Evolutionary conservation across 2,888 invertebrate genomes (phyloP), one percentile per base, ranked within the genome.

Genomic region (Netelia inedita): DNA sequence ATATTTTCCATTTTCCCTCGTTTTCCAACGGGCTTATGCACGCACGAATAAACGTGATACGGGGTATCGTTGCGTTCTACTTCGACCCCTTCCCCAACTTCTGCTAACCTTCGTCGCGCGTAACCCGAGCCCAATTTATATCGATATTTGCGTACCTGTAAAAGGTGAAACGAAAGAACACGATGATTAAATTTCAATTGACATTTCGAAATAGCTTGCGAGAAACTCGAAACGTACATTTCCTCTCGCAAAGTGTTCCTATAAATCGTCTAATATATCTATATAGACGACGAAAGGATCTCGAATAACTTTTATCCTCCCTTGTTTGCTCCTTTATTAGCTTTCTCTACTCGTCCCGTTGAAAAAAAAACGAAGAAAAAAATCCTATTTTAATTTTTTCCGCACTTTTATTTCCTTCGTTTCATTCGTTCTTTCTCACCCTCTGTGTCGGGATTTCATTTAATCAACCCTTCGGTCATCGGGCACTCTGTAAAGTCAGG

Each of bases 161-260:
- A 23, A 57, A 73, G 21, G 53, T 57, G 72, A 59, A 82, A 82
- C 14, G 53, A 35, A 68, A 82, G 46, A 72, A 23, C 46, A 57
- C 21, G 57, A 79, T 81, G 65, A 81, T 79, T 41, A 69, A 79
- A 69, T 81, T 73, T 69, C 63, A 78, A 81, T 85, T 65, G 74
- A 23, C 43, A 55, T 66, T 6, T 35, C 43, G 63, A 43, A 57
- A 61, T 28, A 23, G 57, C 63, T 83, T 43, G 61, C 41, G 35
- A 8, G 35, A 35, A 79, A 71, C 69, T 65, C 16, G 59, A 82
- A 68, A 61, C 71, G 57, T 23, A 16, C 41, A 35, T 6, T 35
- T 35, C 59, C 46, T 53, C 41, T 61, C 46, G n/a, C 35, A 59
- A 69, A 75, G 14, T 73, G 46, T 61, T 41, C 46, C 9, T 43